A percentile compares a stretch with the other conserved stretches of the same genome.
Evolutionary conservation across 2,797 vertebrate species (phyloP).

Genomic region (Sebastes diaconus): DNA sequence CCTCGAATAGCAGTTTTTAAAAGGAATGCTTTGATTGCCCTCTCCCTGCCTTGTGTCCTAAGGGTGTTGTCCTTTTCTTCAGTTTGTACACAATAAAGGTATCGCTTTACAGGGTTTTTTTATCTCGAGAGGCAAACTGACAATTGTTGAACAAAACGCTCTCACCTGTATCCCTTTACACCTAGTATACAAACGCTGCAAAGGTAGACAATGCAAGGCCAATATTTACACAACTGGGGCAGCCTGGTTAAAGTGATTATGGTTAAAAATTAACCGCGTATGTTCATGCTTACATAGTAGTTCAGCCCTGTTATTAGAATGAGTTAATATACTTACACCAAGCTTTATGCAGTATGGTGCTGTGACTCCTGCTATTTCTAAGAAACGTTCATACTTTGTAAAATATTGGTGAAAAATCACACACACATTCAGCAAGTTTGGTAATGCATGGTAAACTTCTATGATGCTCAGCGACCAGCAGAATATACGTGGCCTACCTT

Average conservation of each 20-base stretch:
- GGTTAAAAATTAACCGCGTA: constrained; percentile 50
- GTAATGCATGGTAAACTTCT: background rate
- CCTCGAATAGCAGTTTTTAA: background rate
- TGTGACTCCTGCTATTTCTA: background rate
- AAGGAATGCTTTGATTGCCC: constrained; percentile 3
- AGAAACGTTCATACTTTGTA: background rate
- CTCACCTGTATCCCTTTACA: constrained; percentile 69
- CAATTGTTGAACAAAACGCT: constrained; percentile 23
- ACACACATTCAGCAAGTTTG: background rate
- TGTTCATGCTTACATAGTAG: background rate
- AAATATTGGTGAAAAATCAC: background rate
- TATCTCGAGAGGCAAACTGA: constrained; percentile 6
- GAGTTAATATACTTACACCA: background rate
- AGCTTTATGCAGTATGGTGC: background rate
- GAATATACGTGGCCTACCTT: background rate
- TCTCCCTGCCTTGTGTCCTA: background rate
- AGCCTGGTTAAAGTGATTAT: background rate
- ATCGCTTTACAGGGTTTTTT: constrained; percentile 39
- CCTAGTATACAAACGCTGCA: constrained; percentile 18
- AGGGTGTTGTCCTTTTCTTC: constrained; percentile 20
- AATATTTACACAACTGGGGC: constrained; percentile 55
- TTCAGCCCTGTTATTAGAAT: background rate
- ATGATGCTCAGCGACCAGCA: background rate
- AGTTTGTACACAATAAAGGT: background rate
- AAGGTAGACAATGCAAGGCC: constrained; percentile 8